Conservation (phyloP, 2,888 invertebrate genomes). For the Temnothorax ravouxi region DNA sequence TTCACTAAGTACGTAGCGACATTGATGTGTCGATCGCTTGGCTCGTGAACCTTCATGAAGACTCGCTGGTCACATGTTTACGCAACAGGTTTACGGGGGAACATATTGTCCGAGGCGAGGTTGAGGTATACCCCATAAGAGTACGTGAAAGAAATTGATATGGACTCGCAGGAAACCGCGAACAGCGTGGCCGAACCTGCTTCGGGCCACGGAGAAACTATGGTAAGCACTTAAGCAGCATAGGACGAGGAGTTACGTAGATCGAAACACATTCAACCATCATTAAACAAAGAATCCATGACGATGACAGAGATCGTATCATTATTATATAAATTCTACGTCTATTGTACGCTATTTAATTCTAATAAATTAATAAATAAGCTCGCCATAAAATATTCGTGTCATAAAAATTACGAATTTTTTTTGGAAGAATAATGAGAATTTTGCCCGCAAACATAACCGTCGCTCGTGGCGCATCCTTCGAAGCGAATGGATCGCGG, state of each 20-base stretch:
- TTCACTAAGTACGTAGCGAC: conserved; percentile 42
- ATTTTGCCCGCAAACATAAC: not conserved
- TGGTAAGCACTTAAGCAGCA: conserved; percentile 82
- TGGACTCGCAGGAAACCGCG: conserved; percentile 81
- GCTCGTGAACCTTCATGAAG: conserved; percentile 57
- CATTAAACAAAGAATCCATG: not conserved
- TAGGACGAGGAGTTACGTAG: not conserved
- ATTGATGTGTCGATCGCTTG: conserved; percentile 35
- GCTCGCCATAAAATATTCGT: not conserved
- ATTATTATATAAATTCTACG: not conserved
- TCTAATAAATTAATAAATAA: not conserved
- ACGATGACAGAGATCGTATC: not conserved
- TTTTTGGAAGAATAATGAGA: not conserved
- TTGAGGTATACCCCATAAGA: conserved; percentile 65
- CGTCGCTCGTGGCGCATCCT: not conserved
- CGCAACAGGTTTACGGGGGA: conserved; percentile 83
- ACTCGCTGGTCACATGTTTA: conserved; percentile 72
- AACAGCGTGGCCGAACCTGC: conserved; percentile 75
- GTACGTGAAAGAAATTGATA: conserved; percentile 65
- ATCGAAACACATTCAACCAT: not conserved
- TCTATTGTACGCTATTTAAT: not conserved
- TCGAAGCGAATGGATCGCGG: conserved; percentile 51
- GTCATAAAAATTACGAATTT: not conserved
- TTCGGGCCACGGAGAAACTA: conserved; percentile 74
- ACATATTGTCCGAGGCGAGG: conserved; percentile 67